Percentiles rank a stretch among this genome's conserved stretches.
These are phyloP conservation scores for Spongia lamella DNA, from an alignment of 37 sponge, comb jelly and placozoan species.

Conservation along the genomic window DNA sequence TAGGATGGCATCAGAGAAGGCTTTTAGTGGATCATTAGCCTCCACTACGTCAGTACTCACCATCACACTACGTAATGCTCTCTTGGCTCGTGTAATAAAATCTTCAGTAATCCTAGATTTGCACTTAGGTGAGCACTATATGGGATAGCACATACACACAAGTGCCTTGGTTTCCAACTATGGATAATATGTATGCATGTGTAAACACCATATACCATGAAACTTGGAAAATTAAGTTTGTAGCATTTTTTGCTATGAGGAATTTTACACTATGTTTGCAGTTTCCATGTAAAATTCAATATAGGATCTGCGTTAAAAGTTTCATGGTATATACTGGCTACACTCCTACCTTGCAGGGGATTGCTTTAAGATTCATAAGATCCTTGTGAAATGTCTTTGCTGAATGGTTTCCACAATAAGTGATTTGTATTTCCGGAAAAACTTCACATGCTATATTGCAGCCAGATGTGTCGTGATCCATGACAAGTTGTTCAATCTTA, in stretches of 20 bases:
- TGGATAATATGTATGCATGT: no score
- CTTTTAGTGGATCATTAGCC: constrained; percentile 7
- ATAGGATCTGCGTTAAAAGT: no score
- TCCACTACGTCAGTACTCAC: background rate
- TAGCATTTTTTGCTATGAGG: no score
- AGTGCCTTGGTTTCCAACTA: no score
- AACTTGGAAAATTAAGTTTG: no score
- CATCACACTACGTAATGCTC: constrained; percentile 17
- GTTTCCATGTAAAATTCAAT: no score
- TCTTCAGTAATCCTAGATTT: constrained; percentile 13
- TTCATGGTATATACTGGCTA: no score
- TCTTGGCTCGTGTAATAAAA: constrained; percentile 18
- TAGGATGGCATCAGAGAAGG: background rate
- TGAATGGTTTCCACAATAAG: constrained; percentile 25
- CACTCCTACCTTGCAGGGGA: constrained; percentile 4
- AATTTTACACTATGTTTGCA: no score
- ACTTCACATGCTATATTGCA: background rate
- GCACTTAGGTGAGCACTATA: no score
- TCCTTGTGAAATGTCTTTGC: constrained; percentile 39
- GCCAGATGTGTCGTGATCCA: constrained; percentile 24
- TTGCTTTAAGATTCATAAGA: constrained; percentile 11
- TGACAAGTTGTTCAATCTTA: constrained; percentile 12
- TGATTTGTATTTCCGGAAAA: constrained; percentile 18
- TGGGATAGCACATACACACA: no score
- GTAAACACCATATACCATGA: no score